Conservation (phyloP, 1,140 invertebrate species). For the Ylistrum balloti region DNA sequence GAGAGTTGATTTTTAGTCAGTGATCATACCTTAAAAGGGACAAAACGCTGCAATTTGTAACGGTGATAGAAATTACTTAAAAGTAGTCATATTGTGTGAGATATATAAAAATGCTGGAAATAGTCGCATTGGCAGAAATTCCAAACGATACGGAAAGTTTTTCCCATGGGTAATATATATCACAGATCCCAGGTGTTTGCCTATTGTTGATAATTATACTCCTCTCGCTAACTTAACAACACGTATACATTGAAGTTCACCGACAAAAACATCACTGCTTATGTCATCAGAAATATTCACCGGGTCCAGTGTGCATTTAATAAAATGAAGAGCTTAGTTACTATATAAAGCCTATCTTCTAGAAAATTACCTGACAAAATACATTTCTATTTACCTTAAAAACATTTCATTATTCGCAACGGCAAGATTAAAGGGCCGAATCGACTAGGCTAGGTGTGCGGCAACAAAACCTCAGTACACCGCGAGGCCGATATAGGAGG, state of each 20-base stretch:
- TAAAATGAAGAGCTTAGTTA: constrained; percentile 33
- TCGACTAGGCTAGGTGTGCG: not conserved
- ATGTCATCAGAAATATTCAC: not conserved
- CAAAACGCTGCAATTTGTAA: too few species aligned
- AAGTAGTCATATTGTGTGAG: not conserved
- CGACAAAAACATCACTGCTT: constrained; percentile 23
- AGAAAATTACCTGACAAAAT: constrained; percentile 29
- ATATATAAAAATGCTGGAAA: not conserved
- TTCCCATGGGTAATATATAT: not conserved
- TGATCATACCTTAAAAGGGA: too few species aligned
- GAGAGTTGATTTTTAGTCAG: too few species aligned
- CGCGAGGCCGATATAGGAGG: not conserved
- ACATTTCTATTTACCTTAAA: not conserved
- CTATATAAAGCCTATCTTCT: not conserved
- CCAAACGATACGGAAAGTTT: not conserved
- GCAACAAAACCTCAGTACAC: not conserved
- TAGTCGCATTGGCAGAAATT: not conserved
- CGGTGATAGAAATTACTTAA: too few species aligned
- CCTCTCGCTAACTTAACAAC: not conserved
- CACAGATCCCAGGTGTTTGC: not conserved
- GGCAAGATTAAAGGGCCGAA: constrained; percentile 13
- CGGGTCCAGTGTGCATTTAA: not conserved
- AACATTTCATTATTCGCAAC: constrained; percentile 12
- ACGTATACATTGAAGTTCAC: not conserved
- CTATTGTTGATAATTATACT: not conserved